phyloP scores from a whole-genome alignment of 2,888 invertebrate species.

The Drepanosiphum platanoidis region DNA sequence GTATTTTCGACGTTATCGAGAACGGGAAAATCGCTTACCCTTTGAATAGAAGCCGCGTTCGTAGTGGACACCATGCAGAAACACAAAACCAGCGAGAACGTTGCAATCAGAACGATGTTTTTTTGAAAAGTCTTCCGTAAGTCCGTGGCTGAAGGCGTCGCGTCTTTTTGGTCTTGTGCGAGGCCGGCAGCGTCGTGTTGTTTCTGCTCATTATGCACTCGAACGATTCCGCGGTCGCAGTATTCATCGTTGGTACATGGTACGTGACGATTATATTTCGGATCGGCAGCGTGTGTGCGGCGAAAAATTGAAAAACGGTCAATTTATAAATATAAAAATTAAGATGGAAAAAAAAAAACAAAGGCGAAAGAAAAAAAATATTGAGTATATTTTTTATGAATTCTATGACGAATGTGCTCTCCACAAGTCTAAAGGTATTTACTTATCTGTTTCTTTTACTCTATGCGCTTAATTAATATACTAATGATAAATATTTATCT shows the following conservation, averaged over 20 bases:
- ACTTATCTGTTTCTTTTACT: no score
- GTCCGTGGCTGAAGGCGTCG: no score
- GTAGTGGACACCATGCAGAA: conserved; percentile 19
- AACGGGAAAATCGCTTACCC: background rate
- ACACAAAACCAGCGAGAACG: background rate
- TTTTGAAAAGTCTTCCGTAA: background rate
- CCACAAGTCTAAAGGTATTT: background rate
- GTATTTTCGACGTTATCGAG: background rate
- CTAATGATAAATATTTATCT: background rate
- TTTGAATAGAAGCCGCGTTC: conserved; percentile 20
- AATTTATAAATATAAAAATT: no score
- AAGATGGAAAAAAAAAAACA: no score
- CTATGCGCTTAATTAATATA: background rate
- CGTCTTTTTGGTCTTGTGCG: background rate
- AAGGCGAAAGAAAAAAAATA: no score
- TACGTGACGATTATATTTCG: background rate
- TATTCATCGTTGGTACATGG: no score
- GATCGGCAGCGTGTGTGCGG: background rate
- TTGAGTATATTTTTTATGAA: no score
- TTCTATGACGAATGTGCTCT: background rate
- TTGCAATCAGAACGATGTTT: background rate
- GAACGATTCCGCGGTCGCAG: conserved; percentile 19
- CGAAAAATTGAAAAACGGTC: background rate
- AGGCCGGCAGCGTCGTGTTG: background rate
- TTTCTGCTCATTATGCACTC: conserved; percentile 20